These are phyloP conservation scores for Microplitis manilae DNA, from an alignment of 2,888 invertebrate species.

Conservation along the genomic window DNA sequence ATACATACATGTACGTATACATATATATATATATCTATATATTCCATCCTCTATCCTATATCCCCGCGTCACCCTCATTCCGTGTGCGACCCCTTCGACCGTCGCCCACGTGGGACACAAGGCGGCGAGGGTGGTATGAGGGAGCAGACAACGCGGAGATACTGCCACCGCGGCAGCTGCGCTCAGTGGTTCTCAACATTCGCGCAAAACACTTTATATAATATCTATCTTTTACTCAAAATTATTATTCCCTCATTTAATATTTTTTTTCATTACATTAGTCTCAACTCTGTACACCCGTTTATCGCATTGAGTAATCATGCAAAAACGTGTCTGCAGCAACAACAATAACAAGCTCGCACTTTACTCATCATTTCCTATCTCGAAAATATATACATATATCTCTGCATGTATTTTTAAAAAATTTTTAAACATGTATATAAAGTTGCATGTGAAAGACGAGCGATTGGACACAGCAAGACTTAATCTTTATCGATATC, in stretches of 20 bases:
- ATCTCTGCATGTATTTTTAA: neutral
- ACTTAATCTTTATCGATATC: constrained; percentile 26
- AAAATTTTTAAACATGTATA: constrained; percentile 5
- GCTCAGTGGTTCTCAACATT: constrained; percentile 65
- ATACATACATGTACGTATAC: neutral
- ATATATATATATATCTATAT: constrained; percentile 23
- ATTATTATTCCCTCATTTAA: neutral
- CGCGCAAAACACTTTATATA: constrained; percentile 42
- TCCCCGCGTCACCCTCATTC: constrained; percentile 65
- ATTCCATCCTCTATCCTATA: constrained; percentile 18
- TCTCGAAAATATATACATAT: neutral
- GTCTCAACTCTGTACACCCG: neutral
- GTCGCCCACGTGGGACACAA: constrained; percentile 69
- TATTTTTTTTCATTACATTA: constrained; percentile 12
- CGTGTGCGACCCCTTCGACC: constrained; percentile 70
- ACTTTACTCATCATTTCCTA: neutral
- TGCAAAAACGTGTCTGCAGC: neutral
- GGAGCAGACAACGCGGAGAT: constrained; percentile 68
- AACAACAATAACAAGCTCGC: neutral
- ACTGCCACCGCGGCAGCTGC: constrained; percentile 67
- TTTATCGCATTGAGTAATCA: neutral
- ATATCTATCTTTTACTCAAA: neutral
- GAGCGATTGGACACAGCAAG: constrained; percentile 19
- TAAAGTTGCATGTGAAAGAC: neutral
- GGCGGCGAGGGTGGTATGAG: constrained; percentile 66